Evolutionary conservation across 2,797 vertebrate species (phyloP).

Genomic region (Typhlichthys subterraneus): DNA sequence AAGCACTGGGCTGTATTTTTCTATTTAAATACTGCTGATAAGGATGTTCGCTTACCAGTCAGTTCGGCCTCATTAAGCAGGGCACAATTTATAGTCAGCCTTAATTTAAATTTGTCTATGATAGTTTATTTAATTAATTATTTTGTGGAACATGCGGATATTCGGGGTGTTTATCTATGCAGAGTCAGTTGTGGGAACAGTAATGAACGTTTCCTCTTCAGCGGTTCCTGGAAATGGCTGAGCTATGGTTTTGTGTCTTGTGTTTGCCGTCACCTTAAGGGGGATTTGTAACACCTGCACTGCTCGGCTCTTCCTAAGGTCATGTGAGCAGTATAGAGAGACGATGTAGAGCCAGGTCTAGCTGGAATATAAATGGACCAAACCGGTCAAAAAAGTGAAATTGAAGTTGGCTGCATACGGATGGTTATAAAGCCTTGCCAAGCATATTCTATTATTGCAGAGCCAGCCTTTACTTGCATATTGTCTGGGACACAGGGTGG

Average conservation of each 20-base stretch:
- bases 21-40: not conserved
- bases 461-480: no score
- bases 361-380: not conserved
- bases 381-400: slow-evolving; percentile 4
- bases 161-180: not conserved
- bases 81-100: slow-evolving; percentile 18
- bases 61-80: slow-evolving; percentile 9
- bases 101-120: slow-evolving; percentile 12
- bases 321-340: no score
- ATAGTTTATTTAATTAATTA: not conserved
- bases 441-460: not conserved
- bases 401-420: slow-evolving; percentile 37
- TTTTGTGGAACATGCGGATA: not conserved
- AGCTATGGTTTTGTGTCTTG: not conserved
- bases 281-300: no score
- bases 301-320: no score
- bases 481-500: not conserved
- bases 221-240: slow-evolving; percentile 5
- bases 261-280: no score
- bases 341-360: not conserved
- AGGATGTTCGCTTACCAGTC: slow-evolving; percentile 13
- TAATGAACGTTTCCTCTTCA: slow-evolving; percentile 6
- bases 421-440: slow-evolving; percentile 33
- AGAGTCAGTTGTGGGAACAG: slow-evolving; percentile 1
- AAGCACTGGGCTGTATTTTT: slow-evolving; percentile 17